Percentiles rank a stretch among this genome's conserved stretches.
Conservation (phyloP, 2,113 vertebrate genomes). For the Australoheros scitulus region DNA sequence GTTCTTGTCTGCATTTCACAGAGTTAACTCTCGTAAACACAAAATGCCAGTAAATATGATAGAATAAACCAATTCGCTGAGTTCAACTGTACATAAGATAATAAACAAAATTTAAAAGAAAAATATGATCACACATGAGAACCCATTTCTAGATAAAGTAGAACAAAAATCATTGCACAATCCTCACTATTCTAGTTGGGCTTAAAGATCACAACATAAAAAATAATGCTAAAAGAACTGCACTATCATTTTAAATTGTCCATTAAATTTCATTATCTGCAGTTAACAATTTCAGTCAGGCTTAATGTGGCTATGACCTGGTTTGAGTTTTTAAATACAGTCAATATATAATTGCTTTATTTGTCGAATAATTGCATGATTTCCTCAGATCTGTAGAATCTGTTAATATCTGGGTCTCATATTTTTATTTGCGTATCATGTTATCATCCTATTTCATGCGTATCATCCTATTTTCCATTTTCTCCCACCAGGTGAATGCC, state of each 20-base stretch:
- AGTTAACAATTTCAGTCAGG: not conserved
- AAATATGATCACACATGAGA: not conserved
- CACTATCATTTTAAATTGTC: not conserved
- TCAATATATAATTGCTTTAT: not conserved
- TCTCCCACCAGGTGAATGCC: constrained; percentile 88
- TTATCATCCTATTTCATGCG: too few relatives aligned
- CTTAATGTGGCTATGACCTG: not conserved
- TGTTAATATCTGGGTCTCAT: not conserved
- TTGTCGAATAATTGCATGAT: not conserved
- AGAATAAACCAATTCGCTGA: not conserved
- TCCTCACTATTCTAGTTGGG: not conserved
- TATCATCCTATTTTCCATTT: not conserved
- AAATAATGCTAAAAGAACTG: not conserved
- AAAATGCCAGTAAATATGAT: not conserved
- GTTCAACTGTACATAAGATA: not conserved
- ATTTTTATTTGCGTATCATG: not conserved
- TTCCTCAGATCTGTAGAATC: not conserved
- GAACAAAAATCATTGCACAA: not conserved
- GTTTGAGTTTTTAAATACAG: not conserved
- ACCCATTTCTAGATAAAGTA: not conserved
- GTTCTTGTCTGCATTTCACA: not conserved
- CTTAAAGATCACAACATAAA: not conserved
- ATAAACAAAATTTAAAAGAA: not conserved
- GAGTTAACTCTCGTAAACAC: not conserved
- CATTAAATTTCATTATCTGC: not conserved